A percentile compares a stretch with the other conserved stretches of the same genome.
Evolutionary conservation across 2,888 invertebrate species (phyloP).

Genomic region (Venusia cambrica): DNA sequence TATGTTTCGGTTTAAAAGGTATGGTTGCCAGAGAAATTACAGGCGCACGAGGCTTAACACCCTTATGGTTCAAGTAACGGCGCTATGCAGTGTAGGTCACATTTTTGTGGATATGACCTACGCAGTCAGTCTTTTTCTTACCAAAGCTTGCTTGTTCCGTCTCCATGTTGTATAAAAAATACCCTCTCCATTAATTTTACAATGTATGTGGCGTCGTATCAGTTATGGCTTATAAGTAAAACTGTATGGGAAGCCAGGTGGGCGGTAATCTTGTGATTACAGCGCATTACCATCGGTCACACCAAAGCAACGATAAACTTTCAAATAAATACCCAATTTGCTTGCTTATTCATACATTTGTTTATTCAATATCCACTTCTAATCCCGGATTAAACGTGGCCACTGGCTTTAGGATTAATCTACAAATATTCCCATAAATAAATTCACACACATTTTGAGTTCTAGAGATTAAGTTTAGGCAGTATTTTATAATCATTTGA

Average conservation of each 20-base stretch:
- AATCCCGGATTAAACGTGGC: conserved; percentile 27
- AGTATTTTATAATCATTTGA: conserved; percentile 32
- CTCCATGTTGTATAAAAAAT: no score
- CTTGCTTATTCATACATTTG: conserved; percentile 59
- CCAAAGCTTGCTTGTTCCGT: no score
- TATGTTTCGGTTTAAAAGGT: no score
- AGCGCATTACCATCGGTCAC: conserved; percentile 57
- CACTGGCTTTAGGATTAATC: conserved; percentile 32
- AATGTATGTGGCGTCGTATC: conserved; percentile 32
- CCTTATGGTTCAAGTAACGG: no score
- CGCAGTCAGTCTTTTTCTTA: no score
- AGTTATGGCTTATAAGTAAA: conserved; percentile 37
- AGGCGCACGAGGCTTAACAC: no score
- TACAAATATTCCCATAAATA: conserved; percentile 46
- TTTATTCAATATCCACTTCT: conserved; percentile 58
- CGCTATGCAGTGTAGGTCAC: no score
- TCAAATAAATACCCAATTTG: conserved; percentile 66
- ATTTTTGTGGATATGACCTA: no score
- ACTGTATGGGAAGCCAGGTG: conserved; percentile 50
- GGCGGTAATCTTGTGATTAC: conserved; percentile 73
- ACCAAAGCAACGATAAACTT: conserved; percentile 57
- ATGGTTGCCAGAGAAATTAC: no score
- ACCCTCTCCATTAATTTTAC: conserved; percentile 29
- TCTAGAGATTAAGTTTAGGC: conserved; percentile 25
- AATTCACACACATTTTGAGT: conserved; percentile 32